Evolutionary conservation across 2,888 invertebrate species (phyloP).

Genomic region (Zelleria hepariella): DNA sequence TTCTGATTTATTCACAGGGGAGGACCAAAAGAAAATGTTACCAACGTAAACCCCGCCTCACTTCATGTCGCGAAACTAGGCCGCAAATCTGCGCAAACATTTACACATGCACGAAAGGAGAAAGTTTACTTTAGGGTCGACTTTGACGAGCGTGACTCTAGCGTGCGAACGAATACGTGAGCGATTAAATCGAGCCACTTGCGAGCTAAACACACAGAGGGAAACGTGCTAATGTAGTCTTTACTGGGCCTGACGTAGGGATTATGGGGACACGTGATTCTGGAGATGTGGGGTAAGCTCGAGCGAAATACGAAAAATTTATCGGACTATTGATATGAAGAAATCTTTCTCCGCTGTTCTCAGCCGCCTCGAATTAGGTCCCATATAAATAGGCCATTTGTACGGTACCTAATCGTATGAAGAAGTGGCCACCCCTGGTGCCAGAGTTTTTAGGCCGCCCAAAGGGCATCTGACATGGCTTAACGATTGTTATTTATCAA

Average conservation of each 20-base stretch:
- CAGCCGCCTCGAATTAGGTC: too few relatives aligned
- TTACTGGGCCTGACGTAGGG: background rate
- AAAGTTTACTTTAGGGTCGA: conserved; percentile 17
- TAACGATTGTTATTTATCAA: too few relatives aligned
- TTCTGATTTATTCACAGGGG: too few relatives aligned
- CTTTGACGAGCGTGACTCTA: conserved; percentile 17
- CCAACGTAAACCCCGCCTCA: too few relatives aligned
- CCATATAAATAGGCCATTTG: too few relatives aligned
- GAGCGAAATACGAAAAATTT: background rate
- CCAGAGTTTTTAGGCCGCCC: too few relatives aligned
- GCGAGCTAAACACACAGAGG: background rate
- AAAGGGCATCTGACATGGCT: too few relatives aligned
- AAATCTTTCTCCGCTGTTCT: too few relatives aligned
- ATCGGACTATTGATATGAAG: too few relatives aligned
- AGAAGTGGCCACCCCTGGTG: too few relatives aligned
- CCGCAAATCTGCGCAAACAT: background rate
- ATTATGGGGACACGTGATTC: background rate
- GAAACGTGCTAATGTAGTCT: background rate
- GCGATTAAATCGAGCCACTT: conserved; percentile 14
- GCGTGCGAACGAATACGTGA: conserved; percentile 20
- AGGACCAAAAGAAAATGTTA: too few relatives aligned
- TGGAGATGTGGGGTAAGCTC: background rate
- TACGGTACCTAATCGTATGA: too few relatives aligned
- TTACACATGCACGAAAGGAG: conserved; percentile 17
- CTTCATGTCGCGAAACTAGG: background rate